These are phyloP conservation scores for Panzeria rudis DNA, from an alignment of 2,888 invertebrate genomes.

Conservation along the genomic window DNA sequence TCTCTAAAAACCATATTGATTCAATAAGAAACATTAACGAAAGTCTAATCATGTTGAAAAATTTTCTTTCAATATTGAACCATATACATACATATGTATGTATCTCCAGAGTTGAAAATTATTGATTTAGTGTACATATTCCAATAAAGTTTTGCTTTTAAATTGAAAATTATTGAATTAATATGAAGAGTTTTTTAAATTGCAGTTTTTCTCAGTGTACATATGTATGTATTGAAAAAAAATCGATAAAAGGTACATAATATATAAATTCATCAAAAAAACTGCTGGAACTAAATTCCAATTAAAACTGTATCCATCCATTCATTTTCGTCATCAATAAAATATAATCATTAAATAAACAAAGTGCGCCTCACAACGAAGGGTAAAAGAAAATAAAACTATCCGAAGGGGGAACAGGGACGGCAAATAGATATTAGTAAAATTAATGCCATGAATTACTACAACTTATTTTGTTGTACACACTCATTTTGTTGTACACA, in stretches of 20 bases:
- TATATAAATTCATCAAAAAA: neutral
- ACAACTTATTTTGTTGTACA: neutral
- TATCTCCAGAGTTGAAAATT: no score
- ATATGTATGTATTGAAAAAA: no score
- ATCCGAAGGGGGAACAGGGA: neutral
- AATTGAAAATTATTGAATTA: no score
- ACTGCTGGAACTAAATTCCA: neutral
- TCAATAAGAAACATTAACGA: no score
- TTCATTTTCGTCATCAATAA: slow-evolving; percentile 4
- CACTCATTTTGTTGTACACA: neutral
- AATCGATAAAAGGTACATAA: slow-evolving; percentile 14
- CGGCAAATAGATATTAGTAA: neutral
- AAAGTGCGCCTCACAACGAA: neutral
- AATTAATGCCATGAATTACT: slow-evolving; percentile 36
- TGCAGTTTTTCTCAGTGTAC: no score
- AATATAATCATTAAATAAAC: neutral
- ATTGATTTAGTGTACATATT: no score
- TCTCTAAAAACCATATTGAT: no score
- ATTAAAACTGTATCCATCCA: neutral
- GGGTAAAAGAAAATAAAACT: neutral
- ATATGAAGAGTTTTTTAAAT: no score
- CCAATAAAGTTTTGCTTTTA: no score
- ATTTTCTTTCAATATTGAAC: no score
- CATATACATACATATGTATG: no score
- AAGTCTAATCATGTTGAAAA: no score